These are phyloP conservation scores for Neodiprion lecontei DNA, from an alignment of 1,140 invertebrate species.

Conservation along the genomic window DNA sequence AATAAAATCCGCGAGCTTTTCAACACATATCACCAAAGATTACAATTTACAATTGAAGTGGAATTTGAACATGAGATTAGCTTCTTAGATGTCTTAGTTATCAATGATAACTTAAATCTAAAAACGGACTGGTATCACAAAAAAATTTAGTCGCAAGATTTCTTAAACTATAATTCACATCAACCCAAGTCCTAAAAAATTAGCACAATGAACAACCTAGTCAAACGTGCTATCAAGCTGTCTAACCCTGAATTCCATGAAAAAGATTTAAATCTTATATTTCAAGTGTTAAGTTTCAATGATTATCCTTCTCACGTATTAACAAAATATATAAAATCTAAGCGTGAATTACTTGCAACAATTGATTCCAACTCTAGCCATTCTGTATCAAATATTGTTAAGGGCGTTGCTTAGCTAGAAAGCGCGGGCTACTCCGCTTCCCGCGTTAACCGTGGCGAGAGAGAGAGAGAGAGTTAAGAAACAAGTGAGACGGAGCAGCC, in stretches of 20 bases:
- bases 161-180: neutral
- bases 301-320: neutral
- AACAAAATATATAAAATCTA: neutral
- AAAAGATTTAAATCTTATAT: neutral
- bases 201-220: neutral
- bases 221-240: neutral
- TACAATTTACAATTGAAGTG: neutral
- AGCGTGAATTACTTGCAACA: no score
- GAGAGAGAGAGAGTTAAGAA: no score
- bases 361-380: no score
- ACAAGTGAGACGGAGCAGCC: no score
- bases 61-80: neutral
- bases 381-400: no score
- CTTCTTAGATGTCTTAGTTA: neutral
- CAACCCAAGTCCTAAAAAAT: neutral
- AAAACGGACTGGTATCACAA: neutral
- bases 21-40: neutral
- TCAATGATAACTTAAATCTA: neutral
- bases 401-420: no score
- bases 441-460: no score
- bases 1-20: no score
- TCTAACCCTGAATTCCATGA: neutral
- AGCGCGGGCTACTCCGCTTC: no score
- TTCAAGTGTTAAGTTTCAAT: neutral
- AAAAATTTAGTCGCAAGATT: neutral